Evolutionary conservation across 1,140 invertebrate genomes (phyloP), one percentile per base, ranked within the genome.

Genomic region (Teleopsis dalmanni): DNA sequence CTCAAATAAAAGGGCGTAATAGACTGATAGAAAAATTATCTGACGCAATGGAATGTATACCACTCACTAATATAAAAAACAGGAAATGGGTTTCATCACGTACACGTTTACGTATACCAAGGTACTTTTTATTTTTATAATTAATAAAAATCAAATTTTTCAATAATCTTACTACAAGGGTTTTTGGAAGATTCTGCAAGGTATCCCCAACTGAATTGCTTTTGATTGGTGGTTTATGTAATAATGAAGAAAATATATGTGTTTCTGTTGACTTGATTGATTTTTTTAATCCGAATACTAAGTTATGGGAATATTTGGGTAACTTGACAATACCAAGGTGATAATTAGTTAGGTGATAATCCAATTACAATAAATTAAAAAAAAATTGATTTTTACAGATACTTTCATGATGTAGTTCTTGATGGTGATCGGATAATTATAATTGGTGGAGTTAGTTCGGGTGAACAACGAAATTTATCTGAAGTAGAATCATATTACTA

Each of bases 21-120:
- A 38, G n/a, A 18, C 34, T n/a, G 34, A 23, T 21, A 26, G 45
- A 48, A 36, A 33, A 29, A 47, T 47, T 47, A 29, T 47, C 50
- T 27, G 50, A 48, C 48, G 31, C 50, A 27, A 36, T 52, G 38
- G 50, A 52, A 31, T 46, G 40, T 42, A 41, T 48, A 22, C 35
- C 26, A 19, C 18, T 43, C 25, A 13, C 41, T 18, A 43, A 18
- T 36, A 26, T 38, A 33, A 47, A 36, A 27, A 35, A 31, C 41
- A 29, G 40, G 27, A 31, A 51, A 16, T 51, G 49, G 49, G 41
- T 47, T 47, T 46, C 29, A 29, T 45, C 43, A 14, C 46, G 34
- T 14, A 35, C 40, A 21, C 44, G 33, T 51, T 47, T 51, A 34
- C 49, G 49, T 34, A 47, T 47, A 18, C 49, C 49, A 33, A 26